These are phyloP conservation scores for Cyanoderma ruficeps DNA, from an alignment of 2,113 vertebrate species.

Conservation along the genomic window DNA sequence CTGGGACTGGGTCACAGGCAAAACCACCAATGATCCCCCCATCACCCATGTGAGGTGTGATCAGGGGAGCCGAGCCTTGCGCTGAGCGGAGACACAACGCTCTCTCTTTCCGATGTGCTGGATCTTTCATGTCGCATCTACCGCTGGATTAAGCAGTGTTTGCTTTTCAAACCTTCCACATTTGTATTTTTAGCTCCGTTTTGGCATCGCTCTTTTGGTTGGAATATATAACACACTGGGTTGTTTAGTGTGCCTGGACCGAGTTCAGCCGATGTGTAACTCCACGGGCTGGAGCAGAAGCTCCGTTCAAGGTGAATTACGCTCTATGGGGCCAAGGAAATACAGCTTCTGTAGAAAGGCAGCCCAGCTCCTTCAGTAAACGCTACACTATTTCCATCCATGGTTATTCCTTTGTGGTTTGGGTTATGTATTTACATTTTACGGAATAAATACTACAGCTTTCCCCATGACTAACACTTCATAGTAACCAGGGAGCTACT, in stretches of 20 bases:
- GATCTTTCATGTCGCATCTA: background rate
- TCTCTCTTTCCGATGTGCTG: background rate
- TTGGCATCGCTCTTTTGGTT: constrained; percentile 47
- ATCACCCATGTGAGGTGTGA: background rate
- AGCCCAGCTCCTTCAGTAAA: constrained; percentile 47
- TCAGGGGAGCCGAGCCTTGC: background rate
- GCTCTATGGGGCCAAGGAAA: constrained; percentile 45
- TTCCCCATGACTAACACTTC: constrained; percentile 66
- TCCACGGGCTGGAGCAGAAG: constrained; percentile 30
- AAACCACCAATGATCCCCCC: background rate
- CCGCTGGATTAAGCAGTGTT: constrained; percentile 38
- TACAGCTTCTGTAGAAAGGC: constrained; percentile 42
- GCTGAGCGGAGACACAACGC: fast-evolving
- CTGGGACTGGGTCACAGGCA: background rate
- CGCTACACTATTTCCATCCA: constrained; percentile 59
- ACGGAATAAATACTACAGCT: constrained; percentile 65
- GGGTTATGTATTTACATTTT: constrained; percentile 69
- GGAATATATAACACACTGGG: constrained; percentile 54
- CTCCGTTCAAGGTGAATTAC: constrained; percentile 52
- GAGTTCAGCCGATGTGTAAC: constrained; percentile 40
- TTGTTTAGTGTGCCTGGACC: constrained; percentile 45
- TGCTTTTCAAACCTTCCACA: constrained; percentile 54
- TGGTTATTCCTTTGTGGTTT: constrained; percentile 59
- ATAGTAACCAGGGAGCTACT: constrained; percentile 57
- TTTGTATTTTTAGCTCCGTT: constrained; percentile 68